These are phyloP conservation scores for Urosaurus nigricauda DNA, from an alignment of 2,797 vertebrate species.

Conservation along the genomic window DNA sequence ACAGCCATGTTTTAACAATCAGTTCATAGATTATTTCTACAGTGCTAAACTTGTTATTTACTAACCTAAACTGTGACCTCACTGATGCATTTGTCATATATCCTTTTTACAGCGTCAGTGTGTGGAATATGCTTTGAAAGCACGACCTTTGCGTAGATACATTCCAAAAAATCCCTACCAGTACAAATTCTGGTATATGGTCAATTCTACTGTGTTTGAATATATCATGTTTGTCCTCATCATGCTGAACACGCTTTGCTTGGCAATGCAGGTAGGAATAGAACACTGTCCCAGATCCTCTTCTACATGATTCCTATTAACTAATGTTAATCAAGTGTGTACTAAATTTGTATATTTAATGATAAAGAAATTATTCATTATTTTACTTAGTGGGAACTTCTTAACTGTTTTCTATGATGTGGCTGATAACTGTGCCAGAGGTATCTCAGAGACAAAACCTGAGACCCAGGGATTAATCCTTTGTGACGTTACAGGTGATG, in stretches of 20 bases:
- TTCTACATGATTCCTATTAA: neutral
- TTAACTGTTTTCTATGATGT: neutral
- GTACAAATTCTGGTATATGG: constrained; percentile 99
- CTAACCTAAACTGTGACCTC: constrained; percentile 10
- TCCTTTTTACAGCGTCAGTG: constrained; percentile 91
- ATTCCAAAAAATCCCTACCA: constrained; percentile 99
- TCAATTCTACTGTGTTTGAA: constrained; percentile 98
- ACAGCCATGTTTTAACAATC: neutral
- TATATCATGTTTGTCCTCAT: constrained; percentile 99
- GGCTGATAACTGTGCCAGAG: neutral
- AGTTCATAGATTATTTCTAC: neutral
- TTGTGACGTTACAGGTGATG: neutral
- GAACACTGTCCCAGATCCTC: constrained; percentile 29
- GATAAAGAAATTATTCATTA: neutral
- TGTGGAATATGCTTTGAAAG: constrained; percentile 97
- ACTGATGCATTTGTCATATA: constrained; percentile 40
- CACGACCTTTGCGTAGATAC: constrained; percentile 93
- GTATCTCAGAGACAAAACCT: neutral
- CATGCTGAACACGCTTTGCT: constrained; percentile 98
- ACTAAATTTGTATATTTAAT: neutral
- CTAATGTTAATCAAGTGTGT: neutral
- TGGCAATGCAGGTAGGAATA: constrained; percentile 95
- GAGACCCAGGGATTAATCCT: neutral
- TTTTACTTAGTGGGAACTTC: neutral
- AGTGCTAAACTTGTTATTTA: constrained; percentile 1